Base-by-base conservation (phyloP, 2,113 vertebrate genomes). In the Lipotes vexillifer region DNA sequence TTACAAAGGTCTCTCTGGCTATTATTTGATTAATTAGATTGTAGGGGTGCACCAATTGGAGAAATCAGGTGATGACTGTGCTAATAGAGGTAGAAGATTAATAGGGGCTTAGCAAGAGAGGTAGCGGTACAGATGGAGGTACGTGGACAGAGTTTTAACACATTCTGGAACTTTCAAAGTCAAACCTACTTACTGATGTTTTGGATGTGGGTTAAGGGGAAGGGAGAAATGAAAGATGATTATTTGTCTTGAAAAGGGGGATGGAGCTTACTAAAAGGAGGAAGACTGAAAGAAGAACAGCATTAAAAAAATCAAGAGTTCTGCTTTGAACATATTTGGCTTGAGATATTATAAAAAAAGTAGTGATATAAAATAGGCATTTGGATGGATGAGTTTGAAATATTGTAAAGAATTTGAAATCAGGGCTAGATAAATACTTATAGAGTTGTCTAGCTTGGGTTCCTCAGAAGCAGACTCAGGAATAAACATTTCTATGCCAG, bases 1-100 rank as follows among this genome's bases (percentile, higher is more conserved):
- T 80, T 71, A 65, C 21, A 38, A 66, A 77, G 49, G 88, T 25
- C 15, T 36, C 12, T 72, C 38, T 59, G 44, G 33, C 38, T 92
- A 88, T 74, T 69, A 68, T 38, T 92, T 86, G n/a, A 59, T 89
- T 88, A 85, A 96, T 89, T 86, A 66, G 36, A 78, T 80, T 38
- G 8, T 52, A 63, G 21, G 0, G 25, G 49, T 72, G 9, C 18
- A 10, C 31, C 15, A 63, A 15, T 33, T 89, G 74, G 52, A 63
- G 41, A 88, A 85, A 68, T 89, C n/a, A 55, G 15, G 11, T 38
- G 15, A 68, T 15, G 31, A 27, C 8, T 89, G 18, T 4, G 29
- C 33, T 52, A 49, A 3, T 36, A 49, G 12, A 82, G 21, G 25
- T 52, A 36, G 33, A 92, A 66, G 57, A 38, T 66, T 84, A 66